phyloP scores from a whole-genome alignment of 2,888 invertebrate species.

The Agelastica alni region DNA sequence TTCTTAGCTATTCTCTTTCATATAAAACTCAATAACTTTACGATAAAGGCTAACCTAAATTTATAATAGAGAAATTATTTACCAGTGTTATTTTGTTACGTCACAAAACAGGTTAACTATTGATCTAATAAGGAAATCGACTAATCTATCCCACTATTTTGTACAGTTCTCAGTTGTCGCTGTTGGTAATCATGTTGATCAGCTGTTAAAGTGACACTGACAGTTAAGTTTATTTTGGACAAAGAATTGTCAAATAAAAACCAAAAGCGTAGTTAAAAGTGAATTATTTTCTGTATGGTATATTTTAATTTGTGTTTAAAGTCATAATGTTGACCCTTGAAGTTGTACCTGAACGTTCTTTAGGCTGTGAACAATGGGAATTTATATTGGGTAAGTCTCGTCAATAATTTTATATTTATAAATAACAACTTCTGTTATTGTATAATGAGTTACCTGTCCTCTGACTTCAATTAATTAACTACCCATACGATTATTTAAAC shows the following conservation, averaged over 20 bases:
- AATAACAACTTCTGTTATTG: conserved; percentile 28
- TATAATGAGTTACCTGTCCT: conserved; percentile 15
- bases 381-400: conserved; percentile 85
- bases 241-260: conserved; percentile 33
- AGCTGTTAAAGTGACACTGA: conserved; percentile 9
- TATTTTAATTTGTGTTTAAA: conserved; percentile 20
- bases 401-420: conserved; percentile 23
- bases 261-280: conserved; percentile 28
- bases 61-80: no score
- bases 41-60: no score
- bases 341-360: conserved; percentile 92
- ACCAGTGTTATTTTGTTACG: no score
- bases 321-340: conserved; percentile 91
- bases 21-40: no score
- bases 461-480: not conserved
- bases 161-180: not conserved
- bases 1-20: no score
- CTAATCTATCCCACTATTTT: no score
- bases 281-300: conserved; percentile 22
- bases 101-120: no score
- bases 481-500: no score
- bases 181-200: not conserved
- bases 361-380: conserved; percentile 98
- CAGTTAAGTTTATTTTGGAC: conserved; percentile 35
- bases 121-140: no score